These are phyloP conservation scores for Melospiza melodia DNA, from an alignment of 2,113 vertebrate species.

Conservation along the genomic window DNA sequence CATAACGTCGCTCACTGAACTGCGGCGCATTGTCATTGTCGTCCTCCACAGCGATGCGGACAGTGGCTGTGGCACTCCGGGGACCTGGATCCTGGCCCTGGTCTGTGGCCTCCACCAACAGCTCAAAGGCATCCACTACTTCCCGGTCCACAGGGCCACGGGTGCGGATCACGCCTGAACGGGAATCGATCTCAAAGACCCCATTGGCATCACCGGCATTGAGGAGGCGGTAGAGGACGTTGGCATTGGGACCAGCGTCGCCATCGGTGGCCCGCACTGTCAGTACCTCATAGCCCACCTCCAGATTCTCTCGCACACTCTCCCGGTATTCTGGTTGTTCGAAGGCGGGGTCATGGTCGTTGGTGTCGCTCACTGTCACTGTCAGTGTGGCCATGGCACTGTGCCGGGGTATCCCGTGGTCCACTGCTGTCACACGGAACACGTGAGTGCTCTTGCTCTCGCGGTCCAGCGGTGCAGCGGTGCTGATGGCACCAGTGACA, in stretches of 20 bases:
- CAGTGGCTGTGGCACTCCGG: slow-evolving; percentile 86
- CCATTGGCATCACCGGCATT: slow-evolving; percentile 76
- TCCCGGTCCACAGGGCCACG: slow-evolving; percentile 89
- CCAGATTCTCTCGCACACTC: slow-evolving; percentile 92
- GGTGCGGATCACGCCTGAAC: slow-evolving; percentile 92
- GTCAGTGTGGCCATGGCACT: slow-evolving; percentile 92
- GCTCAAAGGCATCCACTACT: slow-evolving; percentile 82
- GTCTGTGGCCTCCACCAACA: slow-evolving; percentile 89
- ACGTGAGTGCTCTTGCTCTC: slow-evolving; percentile 95
- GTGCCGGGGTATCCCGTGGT: slow-evolving; percentile 83
- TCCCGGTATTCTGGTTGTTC: slow-evolving; percentile 94
- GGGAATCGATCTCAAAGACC: slow-evolving; percentile 91
- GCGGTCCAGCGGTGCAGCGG: slow-evolving; percentile 82
- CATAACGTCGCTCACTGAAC: slow-evolving; percentile 92
- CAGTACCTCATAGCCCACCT: slow-evolving; percentile 94
- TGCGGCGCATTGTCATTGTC: slow-evolving; percentile 95
- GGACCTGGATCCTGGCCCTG: slow-evolving; percentile 89
- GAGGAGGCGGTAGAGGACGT: slow-evolving; percentile 89
- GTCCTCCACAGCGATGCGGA: slow-evolving; percentile 89
- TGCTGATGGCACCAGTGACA: slow-evolving; percentile 81
- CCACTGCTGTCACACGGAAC: slow-evolving; percentile 86
- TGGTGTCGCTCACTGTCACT: slow-evolving; percentile 86
- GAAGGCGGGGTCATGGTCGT: slow-evolving; percentile 89
- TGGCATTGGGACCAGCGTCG: slow-evolving; percentile 88
- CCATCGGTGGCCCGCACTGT: slow-evolving; percentile 92